A percentile compares a stretch with the other conserved stretches of the same genome.
phyloP scores from a whole-genome alignment of 2,888 invertebrate genomes.

The Calliscelio sp. region DNA sequence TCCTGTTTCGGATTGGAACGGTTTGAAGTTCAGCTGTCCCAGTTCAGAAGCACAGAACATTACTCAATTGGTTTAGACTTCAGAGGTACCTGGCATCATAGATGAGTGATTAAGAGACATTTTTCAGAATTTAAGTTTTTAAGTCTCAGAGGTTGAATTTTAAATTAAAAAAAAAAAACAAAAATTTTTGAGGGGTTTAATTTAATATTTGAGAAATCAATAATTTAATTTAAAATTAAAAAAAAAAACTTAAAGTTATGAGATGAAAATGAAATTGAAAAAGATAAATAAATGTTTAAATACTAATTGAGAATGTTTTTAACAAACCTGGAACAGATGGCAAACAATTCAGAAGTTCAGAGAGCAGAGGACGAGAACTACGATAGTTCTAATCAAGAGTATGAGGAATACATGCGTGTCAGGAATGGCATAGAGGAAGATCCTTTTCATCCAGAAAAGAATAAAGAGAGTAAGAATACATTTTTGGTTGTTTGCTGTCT shows the following conservation, averaged over 20 bases:
- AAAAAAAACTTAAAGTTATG: too few relatives aligned
- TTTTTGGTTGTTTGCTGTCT: too few relatives aligned
- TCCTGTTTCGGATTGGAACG: slow-evolving; percentile 59
- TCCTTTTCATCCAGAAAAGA: neutral
- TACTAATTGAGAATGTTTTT: slow-evolving; percentile 55
- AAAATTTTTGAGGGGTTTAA: too few relatives aligned
- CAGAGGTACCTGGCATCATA: slow-evolving; percentile 27
- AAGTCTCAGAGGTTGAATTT: too few relatives aligned
- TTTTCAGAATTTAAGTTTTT: too few relatives aligned
- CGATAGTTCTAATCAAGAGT: slow-evolving; percentile 15
- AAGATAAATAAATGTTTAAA: neutral
- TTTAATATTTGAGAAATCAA: too few relatives aligned
- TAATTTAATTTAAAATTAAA: too few relatives aligned
- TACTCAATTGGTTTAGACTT: slow-evolving; percentile 39
- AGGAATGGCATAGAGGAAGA: slow-evolving; percentile 23
- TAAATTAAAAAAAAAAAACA: too few relatives aligned
- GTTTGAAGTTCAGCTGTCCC: slow-evolving; percentile 24
- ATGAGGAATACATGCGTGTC: slow-evolving; percentile 45
- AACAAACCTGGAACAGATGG: slow-evolving; percentile 60
- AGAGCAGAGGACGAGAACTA: neutral
- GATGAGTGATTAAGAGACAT: too few relatives aligned
- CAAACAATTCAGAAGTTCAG: slow-evolving; percentile 44
- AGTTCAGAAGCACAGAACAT: slow-evolving; percentile 64
- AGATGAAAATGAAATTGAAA: too few relatives aligned
- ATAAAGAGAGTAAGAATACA: neutral